Evolutionary conservation across 2,113 vertebrate species (phyloP).

Genomic region (Scolopax mira): DNA sequence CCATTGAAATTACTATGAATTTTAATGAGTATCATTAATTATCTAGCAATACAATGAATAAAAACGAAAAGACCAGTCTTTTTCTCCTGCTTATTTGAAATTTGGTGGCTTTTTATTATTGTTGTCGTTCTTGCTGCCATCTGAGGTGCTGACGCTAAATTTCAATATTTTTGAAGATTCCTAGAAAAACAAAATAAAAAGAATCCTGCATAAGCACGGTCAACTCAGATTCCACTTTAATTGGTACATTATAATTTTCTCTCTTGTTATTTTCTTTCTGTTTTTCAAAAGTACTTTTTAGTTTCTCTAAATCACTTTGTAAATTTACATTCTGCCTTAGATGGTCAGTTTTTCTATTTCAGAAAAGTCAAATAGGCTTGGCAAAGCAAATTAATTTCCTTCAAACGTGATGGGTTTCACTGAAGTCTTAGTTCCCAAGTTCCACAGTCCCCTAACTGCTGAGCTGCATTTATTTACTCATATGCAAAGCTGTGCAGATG

Average conservation of each 20-base stretch:
- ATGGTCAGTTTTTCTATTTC: neutral
- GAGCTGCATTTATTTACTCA: neutral
- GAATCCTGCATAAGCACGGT: neutral
- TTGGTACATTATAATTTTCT: neutral
- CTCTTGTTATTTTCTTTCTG: neutral
- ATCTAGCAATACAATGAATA: neutral
- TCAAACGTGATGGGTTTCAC: neutral
- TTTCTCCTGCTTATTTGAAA: neutral
- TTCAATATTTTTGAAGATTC: neutral
- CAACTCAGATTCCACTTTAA: neutral
- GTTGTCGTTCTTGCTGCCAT: neutral
- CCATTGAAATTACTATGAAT: neutral
- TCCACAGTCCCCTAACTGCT: neutral
- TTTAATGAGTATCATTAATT: neutral
- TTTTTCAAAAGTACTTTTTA: neutral
- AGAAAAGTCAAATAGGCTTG: neutral
- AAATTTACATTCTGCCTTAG: neutral
- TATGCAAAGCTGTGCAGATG: neutral
- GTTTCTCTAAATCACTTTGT: neutral
- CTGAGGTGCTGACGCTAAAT: neutral
- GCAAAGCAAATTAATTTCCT: neutral
- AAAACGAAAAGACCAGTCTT: neutral
- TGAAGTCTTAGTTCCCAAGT: neutral
- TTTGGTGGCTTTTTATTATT: neutral
- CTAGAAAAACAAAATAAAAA: neutral